Evolutionary conservation across 64 coral and sea anemone genomes (phyloP).

Genomic region (Montipora cactus): DNA sequence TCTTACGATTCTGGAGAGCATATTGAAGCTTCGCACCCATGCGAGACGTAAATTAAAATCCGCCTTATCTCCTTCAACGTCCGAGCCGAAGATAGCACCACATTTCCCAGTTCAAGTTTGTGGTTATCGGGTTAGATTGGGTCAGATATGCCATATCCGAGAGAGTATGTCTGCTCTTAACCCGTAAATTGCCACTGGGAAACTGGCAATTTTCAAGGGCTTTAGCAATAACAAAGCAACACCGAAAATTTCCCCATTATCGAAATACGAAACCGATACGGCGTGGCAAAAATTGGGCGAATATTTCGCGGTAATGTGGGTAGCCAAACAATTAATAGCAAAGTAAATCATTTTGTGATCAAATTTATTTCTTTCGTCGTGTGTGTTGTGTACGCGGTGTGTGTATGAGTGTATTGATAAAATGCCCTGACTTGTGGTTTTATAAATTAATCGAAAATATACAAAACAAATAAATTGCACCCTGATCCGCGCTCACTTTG

Average conservation of each 20-base stretch:
- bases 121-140: conserved; percentile 26
- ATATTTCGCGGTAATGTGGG: neutral
- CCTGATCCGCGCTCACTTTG: conserved; percentile 11
- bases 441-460: conserved; percentile 60
- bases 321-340: neutral
- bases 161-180: neutral
- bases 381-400: conserved; percentile 17
- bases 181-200: neutral
- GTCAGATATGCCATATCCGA: neutral
- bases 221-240: neutral
- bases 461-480: conserved; percentile 40
- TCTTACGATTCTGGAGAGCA: neutral
- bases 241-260: too few relatives aligned
- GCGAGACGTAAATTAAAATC: conserved; percentile 40
- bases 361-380: conserved; percentile 26
- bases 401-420: neutral
- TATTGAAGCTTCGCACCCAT: neutral
- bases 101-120: conserved; percentile 3
- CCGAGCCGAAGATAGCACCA: conserved; percentile 5
- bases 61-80: conserved; percentile 17
- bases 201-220: neutral
- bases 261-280: neutral
- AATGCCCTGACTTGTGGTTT: conserved; percentile 25
- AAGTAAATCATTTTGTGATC: neutral
- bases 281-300: neutral